Evolutionary conservation across 1,140 invertebrate genomes (phyloP), one percentile per base, ranked within the genome.

Genomic region (Trissolcus basalis): DNA sequence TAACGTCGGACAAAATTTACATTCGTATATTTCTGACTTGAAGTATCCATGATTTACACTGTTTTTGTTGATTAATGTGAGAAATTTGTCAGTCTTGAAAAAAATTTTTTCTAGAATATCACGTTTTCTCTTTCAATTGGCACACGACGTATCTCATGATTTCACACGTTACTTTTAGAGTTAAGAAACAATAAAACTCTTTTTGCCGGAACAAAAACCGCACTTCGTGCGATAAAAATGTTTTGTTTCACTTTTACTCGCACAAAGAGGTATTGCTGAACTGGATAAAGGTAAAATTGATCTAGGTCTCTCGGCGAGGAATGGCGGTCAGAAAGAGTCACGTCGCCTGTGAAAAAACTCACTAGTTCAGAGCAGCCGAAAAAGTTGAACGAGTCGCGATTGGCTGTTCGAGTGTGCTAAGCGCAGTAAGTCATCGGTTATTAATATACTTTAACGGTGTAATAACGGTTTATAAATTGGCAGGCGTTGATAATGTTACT

Each of bases 381-480:
- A 77, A 70, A 77, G 60, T 49, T 44, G 48, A 33, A 50, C 48
- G 56, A 53, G 19, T 43, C 19, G 59, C 49, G 39, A 19, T 53
- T 51, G 27, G 27, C n/a, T n/a, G n/a, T 4, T 12, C 48, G 39
- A n/a, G 14, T 16, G 48, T 58, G 32, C 33, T 53, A 54, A 61
- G 43, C 49, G 44, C 49, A 15, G 16, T 53, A 9, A 14, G 14
- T 61, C 53, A 41, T 44, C 14, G 45, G 54, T 67, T 70, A 70
- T 76, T 76, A 76, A 76, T 69, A 27, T 27, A 70, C 60, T 65
- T 55, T 44, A 65, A 54, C 72, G 64, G 41, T 50, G 45, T 33
- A 76, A 33, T 76, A 76, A 76, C 73, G 73, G 73, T 77, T 77
- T 45, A 67, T 67, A 67, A 77, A 77, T 77, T 77, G 74, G 67